Evolutionary conservation across 2,888 invertebrate genomes (phyloP).

Genomic region (Agonopterix alstromeriana): DNA sequence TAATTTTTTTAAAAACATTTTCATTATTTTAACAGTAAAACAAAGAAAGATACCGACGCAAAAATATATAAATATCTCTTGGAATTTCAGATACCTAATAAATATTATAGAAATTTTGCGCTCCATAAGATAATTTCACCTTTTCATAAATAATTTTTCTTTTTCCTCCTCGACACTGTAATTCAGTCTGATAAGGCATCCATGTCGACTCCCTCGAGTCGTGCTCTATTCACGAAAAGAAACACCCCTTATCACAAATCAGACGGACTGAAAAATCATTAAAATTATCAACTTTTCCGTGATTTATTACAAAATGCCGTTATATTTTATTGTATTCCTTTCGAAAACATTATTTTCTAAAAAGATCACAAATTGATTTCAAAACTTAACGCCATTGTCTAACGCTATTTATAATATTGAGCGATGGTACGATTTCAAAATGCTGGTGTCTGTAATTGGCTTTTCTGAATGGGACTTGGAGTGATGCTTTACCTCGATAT

Average conservation of each 20-base stretch:
- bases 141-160: constrained; percentile 43
- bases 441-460: constrained; percentile 39
- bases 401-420: constrained; percentile 23
- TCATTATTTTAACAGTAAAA: too few relatives aligned
- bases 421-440: constrained; percentile 41
- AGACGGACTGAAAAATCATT: constrained; percentile 8
- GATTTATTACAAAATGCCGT: constrained; percentile 1
- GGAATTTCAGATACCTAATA: too few relatives aligned
- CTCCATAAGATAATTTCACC: constrained; percentile 9
- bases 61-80: too few relatives aligned
- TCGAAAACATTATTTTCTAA: not conserved
- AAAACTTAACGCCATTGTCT: constrained; percentile 24
- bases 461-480: constrained; percentile 35
- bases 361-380: constrained; percentile 20
- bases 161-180: constrained; percentile 38
- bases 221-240: constrained; percentile 38
- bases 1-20: too few relatives aligned
- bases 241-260: constrained; percentile 18
- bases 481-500: constrained; percentile 22
- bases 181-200: constrained; percentile 39
- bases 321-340: not conserved
- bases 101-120: not conserved
- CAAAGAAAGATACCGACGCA: too few relatives aligned
- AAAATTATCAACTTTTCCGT: constrained; percentile 4
- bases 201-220: constrained; percentile 21